phyloP scores from a whole-genome alignment of 2,113 vertebrate genomes.

The Gallinago paraguaiae region DNA sequence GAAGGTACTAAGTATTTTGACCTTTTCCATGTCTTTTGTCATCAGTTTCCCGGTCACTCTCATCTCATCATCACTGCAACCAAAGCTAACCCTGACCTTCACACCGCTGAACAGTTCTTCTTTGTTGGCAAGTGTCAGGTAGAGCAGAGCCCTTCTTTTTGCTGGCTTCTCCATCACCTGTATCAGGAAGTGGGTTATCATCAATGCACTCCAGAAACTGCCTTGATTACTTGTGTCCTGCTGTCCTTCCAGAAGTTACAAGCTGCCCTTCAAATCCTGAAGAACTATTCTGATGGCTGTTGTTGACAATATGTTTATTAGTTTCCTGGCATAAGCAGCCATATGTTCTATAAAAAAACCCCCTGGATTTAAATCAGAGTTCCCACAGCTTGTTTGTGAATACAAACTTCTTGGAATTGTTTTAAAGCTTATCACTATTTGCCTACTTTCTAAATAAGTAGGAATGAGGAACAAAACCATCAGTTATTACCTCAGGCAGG shows the following conservation, averaged over 20 bases:
- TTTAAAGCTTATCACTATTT: slow-evolving; percentile 29
- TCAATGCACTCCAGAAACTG: neutral
- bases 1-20: neutral
- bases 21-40: neutral
- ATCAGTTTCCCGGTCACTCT: neutral
- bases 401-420: neutral
- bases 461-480: slow-evolving; percentile 46
- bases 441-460: slow-evolving; percentile 24
- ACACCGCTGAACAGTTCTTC: neutral
- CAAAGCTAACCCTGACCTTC: neutral
- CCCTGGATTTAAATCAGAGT: neutral
- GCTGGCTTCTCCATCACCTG: neutral
- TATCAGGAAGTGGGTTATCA: neutral
- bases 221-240: neutral
- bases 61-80: neutral
- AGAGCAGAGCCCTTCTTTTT: neutral
- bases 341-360: neutral
- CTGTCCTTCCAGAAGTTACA: neutral
- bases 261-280: neutral
- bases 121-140: neutral
- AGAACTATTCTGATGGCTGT: neutral
- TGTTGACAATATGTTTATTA: neutral
- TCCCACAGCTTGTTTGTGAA: neutral
- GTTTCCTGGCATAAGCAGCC: neutral
- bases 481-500: neutral